phyloP scores from a whole-genome alignment of 2,113 vertebrate species.

The Corythaeola cristata region DNA sequence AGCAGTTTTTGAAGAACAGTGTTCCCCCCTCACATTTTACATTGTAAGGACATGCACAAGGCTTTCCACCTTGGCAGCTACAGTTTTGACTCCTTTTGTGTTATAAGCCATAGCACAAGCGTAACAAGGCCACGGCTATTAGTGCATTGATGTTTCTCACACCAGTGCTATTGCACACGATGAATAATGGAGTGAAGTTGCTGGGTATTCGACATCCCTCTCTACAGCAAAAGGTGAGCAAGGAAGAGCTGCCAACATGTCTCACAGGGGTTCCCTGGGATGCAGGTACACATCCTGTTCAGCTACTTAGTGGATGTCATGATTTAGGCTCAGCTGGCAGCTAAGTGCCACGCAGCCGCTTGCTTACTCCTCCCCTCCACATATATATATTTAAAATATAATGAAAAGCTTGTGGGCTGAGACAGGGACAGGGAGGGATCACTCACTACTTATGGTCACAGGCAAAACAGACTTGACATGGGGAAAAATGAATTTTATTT shows the following conservation, averaged over 20 bases:
- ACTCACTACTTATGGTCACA: too few relatives aligned
- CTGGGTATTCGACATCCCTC: neutral
- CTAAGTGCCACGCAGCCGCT: too few relatives aligned
- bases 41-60: neutral
- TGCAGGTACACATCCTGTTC: neutral
- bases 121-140: neutral
- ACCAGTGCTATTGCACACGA: neutral
- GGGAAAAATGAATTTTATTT: too few relatives aligned
- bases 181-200: neutral
- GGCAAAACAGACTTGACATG: too few relatives aligned
- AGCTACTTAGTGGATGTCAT: neutral
- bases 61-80: neutral
- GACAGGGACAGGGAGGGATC: too few relatives aligned
- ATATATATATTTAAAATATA: too few relatives aligned
- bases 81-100: neutral
- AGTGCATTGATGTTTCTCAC: neutral
- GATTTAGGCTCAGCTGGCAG: too few relatives aligned
- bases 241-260: neutral
- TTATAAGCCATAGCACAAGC: neutral
- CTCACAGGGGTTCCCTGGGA: neutral
- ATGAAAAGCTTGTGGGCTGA: too few relatives aligned
- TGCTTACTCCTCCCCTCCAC: too few relatives aligned
- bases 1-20: neutral
- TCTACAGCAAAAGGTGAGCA: neutral
- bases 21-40: neutral